A percentile compares a stretch with the other conserved stretches of the same genome.
These are phyloP conservation scores for Actenoides hombroni DNA, from an alignment of 2,113 vertebrate species.

Conservation along the genomic window DNA sequence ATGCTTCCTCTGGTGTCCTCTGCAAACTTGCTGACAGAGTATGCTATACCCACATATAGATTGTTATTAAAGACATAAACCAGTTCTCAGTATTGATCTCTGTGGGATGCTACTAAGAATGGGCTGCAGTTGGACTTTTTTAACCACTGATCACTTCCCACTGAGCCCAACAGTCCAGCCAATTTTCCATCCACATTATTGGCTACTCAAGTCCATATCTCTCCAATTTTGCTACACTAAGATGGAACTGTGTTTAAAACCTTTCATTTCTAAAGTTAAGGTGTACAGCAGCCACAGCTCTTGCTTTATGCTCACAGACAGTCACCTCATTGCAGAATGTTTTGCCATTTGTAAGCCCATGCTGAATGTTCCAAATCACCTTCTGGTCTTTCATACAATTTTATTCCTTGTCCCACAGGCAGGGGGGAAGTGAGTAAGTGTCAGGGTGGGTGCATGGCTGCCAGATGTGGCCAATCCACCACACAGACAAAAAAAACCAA, in stretches of 20 bases:
- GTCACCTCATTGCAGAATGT: neutral
- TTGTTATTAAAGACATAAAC: neutral
- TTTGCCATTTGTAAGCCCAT: neutral
- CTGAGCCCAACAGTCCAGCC: neutral
- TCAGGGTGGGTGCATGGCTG: neutral
- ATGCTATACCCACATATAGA: neutral
- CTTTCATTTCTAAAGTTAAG: neutral
- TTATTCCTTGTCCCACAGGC: neutral
- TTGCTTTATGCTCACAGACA: neutral
- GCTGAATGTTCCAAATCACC: neutral
- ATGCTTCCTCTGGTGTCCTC: neutral
- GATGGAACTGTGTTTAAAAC: neutral
- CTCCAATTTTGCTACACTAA: neutral
- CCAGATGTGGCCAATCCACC: neutral
- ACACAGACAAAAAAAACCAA: neutral
- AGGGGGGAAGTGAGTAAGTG: neutral
- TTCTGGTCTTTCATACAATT: neutral
- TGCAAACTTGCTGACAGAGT: neutral
- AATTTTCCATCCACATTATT: neutral
- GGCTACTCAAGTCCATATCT: fast-evolving
- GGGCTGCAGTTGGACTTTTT: neutral
- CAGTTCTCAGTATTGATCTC: neutral
- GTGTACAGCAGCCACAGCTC: neutral
- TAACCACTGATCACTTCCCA: neutral
- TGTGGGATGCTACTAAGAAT: neutral